Evolutionary conservation across 2,888 invertebrate genomes (phyloP).

Genomic region (Xestia sexstrigata): DNA sequence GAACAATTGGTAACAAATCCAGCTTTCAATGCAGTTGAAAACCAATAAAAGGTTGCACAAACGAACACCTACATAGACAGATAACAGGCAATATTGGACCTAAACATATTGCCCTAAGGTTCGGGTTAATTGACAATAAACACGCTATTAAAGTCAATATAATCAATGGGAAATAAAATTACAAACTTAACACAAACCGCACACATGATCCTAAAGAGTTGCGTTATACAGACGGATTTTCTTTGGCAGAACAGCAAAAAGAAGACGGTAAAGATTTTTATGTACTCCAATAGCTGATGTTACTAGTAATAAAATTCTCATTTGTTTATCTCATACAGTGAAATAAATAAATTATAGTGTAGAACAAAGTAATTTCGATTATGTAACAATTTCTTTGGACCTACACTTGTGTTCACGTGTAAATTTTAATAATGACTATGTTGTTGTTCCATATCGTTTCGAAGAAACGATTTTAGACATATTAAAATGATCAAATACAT

Average conservation of each 20-base stretch:
- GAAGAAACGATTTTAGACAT: not conserved
- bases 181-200: conserved; percentile 20
- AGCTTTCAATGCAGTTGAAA: conserved; percentile 42
- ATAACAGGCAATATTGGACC: conserved; percentile 43
- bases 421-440: not conserved
- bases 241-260: not conserved
- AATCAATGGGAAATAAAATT: conserved; percentile 47
- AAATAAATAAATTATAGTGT: conserved; percentile 46
- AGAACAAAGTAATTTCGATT: conserved; percentile 30
- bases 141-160: conserved; percentile 71
- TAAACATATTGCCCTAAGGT: conserved; percentile 57
- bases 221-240: conserved; percentile 8
- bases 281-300: conserved; percentile 51
- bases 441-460: conserved; percentile 5
- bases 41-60: conserved; percentile 57
- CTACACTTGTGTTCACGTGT: conserved; percentile 18
- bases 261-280: conserved; percentile 31
- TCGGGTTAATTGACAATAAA: conserved; percentile 72
- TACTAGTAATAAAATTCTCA: conserved; percentile 58
- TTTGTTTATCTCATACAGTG: conserved; percentile 56
- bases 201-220: not conserved
- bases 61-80: conserved; percentile 52
- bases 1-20: conserved; percentile 37
- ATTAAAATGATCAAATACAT: not conserved
- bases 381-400: conserved; percentile 25